These are phyloP conservation scores for Thera britannica DNA, from an alignment of 2,888 invertebrate genomes.

Conservation along the genomic window DNA sequence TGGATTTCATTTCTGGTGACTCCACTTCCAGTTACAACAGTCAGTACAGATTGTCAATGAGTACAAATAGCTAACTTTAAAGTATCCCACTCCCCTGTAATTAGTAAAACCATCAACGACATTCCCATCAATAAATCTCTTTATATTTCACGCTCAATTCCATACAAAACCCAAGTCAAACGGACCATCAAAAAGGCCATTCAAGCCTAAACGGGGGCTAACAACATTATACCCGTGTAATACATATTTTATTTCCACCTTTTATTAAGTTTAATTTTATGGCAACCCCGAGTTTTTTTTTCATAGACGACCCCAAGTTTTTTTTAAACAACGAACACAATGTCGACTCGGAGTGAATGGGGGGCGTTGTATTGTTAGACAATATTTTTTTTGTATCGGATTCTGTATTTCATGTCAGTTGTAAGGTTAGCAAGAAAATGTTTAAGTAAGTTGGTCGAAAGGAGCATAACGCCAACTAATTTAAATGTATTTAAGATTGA, in stretches of 20 bases:
- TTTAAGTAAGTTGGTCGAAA: not conserved
- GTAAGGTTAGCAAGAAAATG: constrained; percentile 53
- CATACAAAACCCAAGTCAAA: constrained; percentile 79
- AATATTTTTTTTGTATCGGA: constrained; percentile 70
- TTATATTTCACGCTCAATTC: constrained; percentile 80
- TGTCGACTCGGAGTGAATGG: constrained; percentile 65
- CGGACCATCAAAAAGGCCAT: constrained; percentile 71
- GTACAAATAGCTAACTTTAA: constrained; percentile 1
- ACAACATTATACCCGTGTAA: constrained; percentile 84
- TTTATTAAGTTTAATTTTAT: constrained; percentile 81
- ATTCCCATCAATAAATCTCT: constrained; percentile 73
- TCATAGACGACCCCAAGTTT: constrained; percentile 61
- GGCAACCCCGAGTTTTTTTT: constrained; percentile 63
- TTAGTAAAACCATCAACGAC: constrained; percentile 65
- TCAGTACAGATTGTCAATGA: not conserved
- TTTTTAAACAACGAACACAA: constrained; percentile 55
- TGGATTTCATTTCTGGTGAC: not conserved
- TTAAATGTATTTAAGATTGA: too few species aligned
- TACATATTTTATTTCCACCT: constrained; percentile 83
- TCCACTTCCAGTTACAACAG: not conserved
- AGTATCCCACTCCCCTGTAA: constrained; percentile 57
- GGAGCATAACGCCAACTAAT: not conserved
- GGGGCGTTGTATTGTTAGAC: constrained; percentile 83
- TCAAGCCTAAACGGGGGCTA: constrained; percentile 75
- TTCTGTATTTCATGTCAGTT: constrained; percentile 45